Evolutionary conservation across 2,113 vertebrate genomes (phyloP).

Genomic region (Chlorodrepanis virens): DNA sequence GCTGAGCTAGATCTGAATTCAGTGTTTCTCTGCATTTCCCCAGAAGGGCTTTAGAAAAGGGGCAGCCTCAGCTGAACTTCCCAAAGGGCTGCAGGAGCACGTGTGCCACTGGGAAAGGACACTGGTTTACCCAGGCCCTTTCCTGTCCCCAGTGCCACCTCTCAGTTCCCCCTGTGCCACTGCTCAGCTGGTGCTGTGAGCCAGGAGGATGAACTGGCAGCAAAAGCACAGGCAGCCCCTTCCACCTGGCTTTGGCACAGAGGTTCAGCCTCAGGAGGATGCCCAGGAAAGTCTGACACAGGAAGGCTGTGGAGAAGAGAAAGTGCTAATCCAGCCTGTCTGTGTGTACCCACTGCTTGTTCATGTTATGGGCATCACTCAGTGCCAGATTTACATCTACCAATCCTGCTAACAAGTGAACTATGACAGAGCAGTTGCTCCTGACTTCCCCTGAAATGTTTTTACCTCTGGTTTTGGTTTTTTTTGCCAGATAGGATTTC

Average conservation of each 20-base stretch:
- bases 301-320: neutral
- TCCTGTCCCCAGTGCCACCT: neutral
- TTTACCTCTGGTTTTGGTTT: neutral
- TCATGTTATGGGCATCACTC: neutral
- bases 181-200: neutral
- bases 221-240: neutral
- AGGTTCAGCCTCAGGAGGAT: neutral
- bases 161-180: neutral
- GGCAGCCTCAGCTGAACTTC: neutral
- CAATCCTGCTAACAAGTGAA: neutral
- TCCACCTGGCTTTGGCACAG: neutral
- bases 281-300: neutral
- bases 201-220: neutral
- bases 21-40: neutral
- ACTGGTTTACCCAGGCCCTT: neutral
- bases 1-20: neutral
- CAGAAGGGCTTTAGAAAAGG: neutral
- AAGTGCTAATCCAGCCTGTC: neutral
- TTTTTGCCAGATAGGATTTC: neutral
- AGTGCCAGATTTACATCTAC: neutral
- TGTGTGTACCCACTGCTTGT: neutral
- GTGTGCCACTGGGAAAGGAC: neutral
- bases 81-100: neutral
- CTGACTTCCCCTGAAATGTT: neutral
- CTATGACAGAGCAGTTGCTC: neutral